Evolutionary conservation across 2,797 vertebrate species (phyloP).

Genomic region (Cyclura pinguis): DNA sequence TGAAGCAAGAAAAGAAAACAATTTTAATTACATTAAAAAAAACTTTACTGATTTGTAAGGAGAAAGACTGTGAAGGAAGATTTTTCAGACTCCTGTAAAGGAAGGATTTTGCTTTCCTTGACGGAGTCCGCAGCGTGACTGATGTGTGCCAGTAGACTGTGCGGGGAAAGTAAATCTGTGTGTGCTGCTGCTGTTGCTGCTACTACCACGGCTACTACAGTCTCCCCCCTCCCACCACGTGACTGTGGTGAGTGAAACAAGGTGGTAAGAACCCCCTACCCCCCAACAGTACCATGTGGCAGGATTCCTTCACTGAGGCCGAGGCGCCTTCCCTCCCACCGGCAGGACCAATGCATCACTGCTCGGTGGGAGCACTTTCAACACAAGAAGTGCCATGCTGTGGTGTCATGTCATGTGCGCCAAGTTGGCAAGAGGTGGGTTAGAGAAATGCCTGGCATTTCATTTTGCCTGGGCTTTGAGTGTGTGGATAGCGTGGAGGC

Average conservation of each 20-base stretch:
- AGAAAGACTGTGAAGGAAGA: not conserved
- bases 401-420: conserved; percentile 75
- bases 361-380: conserved; percentile 40
- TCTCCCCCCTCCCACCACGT: conserved; percentile 70
- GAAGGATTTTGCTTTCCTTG: not conserved
- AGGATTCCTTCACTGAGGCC: conserved; percentile 51
- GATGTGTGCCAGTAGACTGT: conserved; percentile 63
- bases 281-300: not conserved
- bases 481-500: conserved; percentile 78
- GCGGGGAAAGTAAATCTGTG: conserved; percentile 56
- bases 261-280: conserved; percentile 41
- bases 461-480: conserved; percentile 71
- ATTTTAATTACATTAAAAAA: not conserved
- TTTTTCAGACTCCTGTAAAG: conserved; percentile 6
- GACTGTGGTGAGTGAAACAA: conserved; percentile 76
- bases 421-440: conserved; percentile 75
- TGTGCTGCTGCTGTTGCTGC: not conserved
- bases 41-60: not conserved
- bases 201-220: conserved; percentile 37
- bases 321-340: conserved; percentile 49
- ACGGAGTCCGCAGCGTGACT: conserved; percentile 60
- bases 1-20: conserved; percentile 14
- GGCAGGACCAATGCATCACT: conserved; percentile 50
- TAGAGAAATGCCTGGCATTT: conserved; percentile 76
- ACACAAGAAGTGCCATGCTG: conserved; percentile 70